phyloP scores from a whole-genome alignment of 2,888 invertebrate genomes.

The Coenonympha arcania region DNA sequence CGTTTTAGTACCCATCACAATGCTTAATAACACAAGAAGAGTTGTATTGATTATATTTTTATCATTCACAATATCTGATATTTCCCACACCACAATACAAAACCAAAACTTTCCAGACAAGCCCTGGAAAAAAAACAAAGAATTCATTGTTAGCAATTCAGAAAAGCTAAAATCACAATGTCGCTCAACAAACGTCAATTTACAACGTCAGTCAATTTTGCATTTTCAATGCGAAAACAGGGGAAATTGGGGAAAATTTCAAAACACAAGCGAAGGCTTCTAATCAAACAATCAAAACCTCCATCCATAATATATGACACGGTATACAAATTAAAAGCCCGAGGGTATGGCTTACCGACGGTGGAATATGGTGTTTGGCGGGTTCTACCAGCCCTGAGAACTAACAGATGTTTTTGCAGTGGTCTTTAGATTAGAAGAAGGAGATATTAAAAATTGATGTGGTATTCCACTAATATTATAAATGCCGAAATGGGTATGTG shows the following conservation, averaged over 20 bases:
- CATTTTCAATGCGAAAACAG: no score
- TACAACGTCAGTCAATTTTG: neutral
- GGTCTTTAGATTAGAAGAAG: constrained; percentile 32
- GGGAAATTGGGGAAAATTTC: constrained; percentile 5
- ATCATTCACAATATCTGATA: no score
- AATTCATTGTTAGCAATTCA: no score
- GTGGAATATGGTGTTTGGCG: constrained; percentile 52
- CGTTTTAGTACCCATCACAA: no score
- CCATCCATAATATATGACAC: constrained; percentile 39
- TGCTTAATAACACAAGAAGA: no score
- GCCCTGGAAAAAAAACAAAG: no score
- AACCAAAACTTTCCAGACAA: no score
- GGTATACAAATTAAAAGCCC: constrained; percentile 60
- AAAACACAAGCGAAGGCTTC: constrained; percentile 26
- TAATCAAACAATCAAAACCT: constrained; percentile 41
- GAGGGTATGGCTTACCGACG: constrained; percentile 39
- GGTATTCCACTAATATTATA: constrained; percentile 31
- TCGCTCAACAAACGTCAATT: neutral
- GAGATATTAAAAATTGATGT: constrained; percentile 30
- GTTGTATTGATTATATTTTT: no score
- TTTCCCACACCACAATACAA: no score
- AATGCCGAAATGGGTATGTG: no score
- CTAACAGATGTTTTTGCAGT: constrained; percentile 53
- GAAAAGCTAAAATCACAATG: neutral
- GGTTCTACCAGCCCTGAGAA: constrained; percentile 59